phyloP scores from a whole-genome alignment of 2,888 invertebrate species.

The Pollenia amentaria region DNA sequence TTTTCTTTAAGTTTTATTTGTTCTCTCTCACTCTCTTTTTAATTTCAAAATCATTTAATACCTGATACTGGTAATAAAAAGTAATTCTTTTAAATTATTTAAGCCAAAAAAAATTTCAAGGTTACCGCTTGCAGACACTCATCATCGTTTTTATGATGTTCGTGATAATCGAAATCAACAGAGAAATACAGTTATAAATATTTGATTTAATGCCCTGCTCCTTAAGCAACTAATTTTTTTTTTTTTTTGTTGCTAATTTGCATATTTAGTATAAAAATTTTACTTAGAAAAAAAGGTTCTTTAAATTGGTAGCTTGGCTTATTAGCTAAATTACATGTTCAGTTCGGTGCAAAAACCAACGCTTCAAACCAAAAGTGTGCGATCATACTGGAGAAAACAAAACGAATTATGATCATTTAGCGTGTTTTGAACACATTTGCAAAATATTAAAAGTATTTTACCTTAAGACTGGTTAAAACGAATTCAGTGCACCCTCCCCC shows the following conservation, averaged over 20 bases:
- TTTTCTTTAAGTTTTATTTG: background rate
- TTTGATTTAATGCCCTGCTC: conserved; percentile 14
- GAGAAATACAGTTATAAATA: conserved; percentile 65
- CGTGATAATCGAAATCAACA: conserved; percentile 40
- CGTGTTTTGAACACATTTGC: conserved; percentile 30
- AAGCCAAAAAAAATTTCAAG: conserved; percentile 67
- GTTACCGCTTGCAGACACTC: conserved; percentile 61
- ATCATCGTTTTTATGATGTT: conserved; percentile 33
- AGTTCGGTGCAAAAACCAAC: background rate
- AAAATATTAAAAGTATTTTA: background rate
- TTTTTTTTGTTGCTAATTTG: conserved; percentile 56
- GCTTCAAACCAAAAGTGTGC: conserved; percentile 16
- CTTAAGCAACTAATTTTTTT: conserved; percentile 24
- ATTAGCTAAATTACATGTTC: conserved; percentile 69
- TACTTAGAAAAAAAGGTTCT: background rate
- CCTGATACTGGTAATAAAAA: conserved; percentile 48
- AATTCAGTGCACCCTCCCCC: background rate
- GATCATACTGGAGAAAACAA: conserved; percentile 8
- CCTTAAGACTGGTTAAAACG: background rate
- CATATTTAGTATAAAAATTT: conserved; percentile 62
- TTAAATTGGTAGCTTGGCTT: conserved; percentile 64
- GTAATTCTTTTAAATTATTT: conserved; percentile 40
- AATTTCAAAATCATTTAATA: conserved; percentile 44
- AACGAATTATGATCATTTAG: conserved; percentile 48
- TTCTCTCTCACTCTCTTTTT: background rate